Evolutionary conservation across 2,888 invertebrate genomes (phyloP).

Genomic region (Psylliodes chrysocephalus): DNA sequence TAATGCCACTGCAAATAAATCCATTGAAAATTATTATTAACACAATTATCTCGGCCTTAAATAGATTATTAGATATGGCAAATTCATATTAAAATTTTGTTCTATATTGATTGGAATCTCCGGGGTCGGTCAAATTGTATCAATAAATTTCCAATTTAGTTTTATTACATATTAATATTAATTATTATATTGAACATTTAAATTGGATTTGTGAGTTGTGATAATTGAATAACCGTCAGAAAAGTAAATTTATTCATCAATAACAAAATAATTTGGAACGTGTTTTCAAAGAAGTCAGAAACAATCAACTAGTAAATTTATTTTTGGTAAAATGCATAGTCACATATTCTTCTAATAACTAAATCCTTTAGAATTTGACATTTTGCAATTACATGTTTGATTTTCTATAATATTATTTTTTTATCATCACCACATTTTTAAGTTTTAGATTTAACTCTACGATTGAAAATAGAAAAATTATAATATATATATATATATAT

Average conservation of each 20-base stretch:
- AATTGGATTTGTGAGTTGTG: constrained; percentile 23
- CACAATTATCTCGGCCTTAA: constrained; percentile 6
- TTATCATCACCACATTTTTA: too few species aligned
- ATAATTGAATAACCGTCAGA: constrained; percentile 18
- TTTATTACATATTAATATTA: constrained; percentile 34
- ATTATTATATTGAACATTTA: constrained; percentile 28
- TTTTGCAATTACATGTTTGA: too few species aligned
- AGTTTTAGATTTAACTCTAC: too few species aligned
- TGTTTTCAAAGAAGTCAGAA: constrained; percentile 2
- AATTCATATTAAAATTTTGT: constrained; percentile 30
- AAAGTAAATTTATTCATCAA: not conserved
- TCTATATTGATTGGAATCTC: constrained; percentile 21
- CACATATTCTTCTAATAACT: too few species aligned
- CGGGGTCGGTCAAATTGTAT: constrained; percentile 6
- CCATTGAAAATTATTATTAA: constrained; percentile 18
- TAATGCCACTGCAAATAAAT: constrained; percentile 12
- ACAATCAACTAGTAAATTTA: not conserved
- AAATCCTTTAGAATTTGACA: too few species aligned
- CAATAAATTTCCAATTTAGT: constrained; percentile 29
- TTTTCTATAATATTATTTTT: too few species aligned
- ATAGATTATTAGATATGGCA: constrained; percentile 19
- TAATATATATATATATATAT: too few species aligned
- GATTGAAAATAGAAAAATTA: too few species aligned
- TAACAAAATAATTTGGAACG: constrained; percentile 3
- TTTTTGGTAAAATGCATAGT: too few species aligned